Conservation (phyloP, 2,888 invertebrate species). For the Syritta pipiens region DNA sequence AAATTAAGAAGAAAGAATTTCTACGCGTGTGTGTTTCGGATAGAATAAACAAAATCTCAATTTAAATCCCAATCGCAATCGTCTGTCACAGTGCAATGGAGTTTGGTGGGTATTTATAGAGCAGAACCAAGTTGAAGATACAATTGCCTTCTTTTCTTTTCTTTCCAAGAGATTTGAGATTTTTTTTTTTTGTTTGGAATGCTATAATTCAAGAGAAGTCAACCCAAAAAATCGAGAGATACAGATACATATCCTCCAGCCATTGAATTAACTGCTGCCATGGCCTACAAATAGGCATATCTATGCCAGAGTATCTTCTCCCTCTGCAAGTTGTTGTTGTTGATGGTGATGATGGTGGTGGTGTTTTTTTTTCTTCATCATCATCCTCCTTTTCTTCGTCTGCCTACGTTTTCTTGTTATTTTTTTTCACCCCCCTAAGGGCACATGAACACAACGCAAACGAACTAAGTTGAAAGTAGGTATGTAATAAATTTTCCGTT, state of each 20-base stretch:
- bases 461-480: conserved; percentile 64
- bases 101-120: conserved; percentile 35
- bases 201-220: conserved; percentile 55
- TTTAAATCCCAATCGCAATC: too few relatives aligned
- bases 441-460: conserved; percentile 39
- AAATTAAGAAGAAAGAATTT: neutral
- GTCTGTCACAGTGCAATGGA: neutral
- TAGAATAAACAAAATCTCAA: too few relatives aligned
- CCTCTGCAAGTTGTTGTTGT: conserved; percentile 40
- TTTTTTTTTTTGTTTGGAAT: conserved; percentile 10
- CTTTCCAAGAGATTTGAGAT: conserved; percentile 17
- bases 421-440: conserved; percentile 61
- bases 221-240: conserved; percentile 53
- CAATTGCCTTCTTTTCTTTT: conserved; percentile 28
- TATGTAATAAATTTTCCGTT: conserved; percentile 64
- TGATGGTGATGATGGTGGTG: neutral
- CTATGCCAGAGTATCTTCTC: conserved; percentile 27
- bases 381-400: conserved; percentile 13
- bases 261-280: conserved; percentile 43
- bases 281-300: conserved; percentile 64
- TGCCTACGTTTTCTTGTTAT: too few relatives aligned
- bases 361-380: conserved; percentile 15
- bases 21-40: too few relatives aligned
- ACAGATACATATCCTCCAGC: conserved; percentile 48
- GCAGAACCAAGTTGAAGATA: conserved; percentile 2